Base-by-base conservation (phyloP, 2,888 invertebrate genomes). In the Latrodectus hesperus region DNA sequence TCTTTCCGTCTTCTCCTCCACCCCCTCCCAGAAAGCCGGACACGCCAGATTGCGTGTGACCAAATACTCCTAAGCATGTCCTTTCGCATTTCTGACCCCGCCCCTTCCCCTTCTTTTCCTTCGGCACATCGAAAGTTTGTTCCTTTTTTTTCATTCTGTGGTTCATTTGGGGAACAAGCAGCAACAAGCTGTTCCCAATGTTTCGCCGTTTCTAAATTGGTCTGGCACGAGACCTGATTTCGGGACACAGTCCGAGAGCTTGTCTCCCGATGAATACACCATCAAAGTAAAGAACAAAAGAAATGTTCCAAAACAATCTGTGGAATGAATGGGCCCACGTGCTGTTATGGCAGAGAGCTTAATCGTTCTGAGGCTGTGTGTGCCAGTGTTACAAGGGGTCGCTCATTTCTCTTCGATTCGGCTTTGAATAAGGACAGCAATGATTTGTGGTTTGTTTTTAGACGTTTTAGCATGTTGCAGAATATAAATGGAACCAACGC, bases 1-100 rank as follows among this genome's bases (percentile, higher is more conserved):
- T 82, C 26, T 26, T 17, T 17, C 55, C 60, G 74, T 82, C 85
- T 78, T 52, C 78, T 26, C 38, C 51, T 51, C 38, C 73, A 60
- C 70, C 17, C 22, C 11, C 17, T 75, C 55, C 68, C 51, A 17
- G 10, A 55, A 72, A 85, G 70, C 65, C 67, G 53, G 81, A 81
- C 86, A 87, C 86, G 86, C 86, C 71, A 87, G 6, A 65, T 87
- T 64, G 86, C 86, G 86, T 87, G 86, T 71, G 49, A 81, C 74
- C 67, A 22, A 55, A 79, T 73, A 38, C 74, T 67, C 77, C 38
- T 22, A 38, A 49, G 71, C 16, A 49, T 79, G 71, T 64, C 64
- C 22, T 26, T 10, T 6, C 9, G 14, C 75, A 49, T 64, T 55
- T n/a, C 16, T 26, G 60, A n/a, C 12, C 17, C 16, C 16, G 64